A percentile compares a stretch with the other conserved stretches of the same genome.
phyloP scores from a whole-genome alignment of 2,888 invertebrate genomes.

The Leptura quadrifasciata region DNA sequence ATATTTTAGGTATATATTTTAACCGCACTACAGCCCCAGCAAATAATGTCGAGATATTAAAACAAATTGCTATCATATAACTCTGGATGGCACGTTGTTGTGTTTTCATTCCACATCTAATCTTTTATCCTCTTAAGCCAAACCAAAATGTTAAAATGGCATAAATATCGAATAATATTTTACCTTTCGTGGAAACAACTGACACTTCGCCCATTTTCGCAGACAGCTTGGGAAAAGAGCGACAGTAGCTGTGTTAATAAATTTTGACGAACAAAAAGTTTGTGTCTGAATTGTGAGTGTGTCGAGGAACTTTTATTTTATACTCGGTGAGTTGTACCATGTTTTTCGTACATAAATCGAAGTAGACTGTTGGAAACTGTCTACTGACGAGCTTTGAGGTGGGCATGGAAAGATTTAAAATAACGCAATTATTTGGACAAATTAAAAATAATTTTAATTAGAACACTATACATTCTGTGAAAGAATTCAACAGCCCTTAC shows the following conservation, averaged over 20 bases:
- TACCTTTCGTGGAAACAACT: conserved; percentile 5
- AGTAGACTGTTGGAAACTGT: background rate
- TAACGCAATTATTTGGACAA: background rate
- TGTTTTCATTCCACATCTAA: too few relatives aligned
- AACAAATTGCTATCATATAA: background rate
- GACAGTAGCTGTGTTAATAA: conserved; percentile 20
- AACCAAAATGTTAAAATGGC: conserved; percentile 6
- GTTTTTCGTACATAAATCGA: conserved; percentile 13
- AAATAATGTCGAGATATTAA: background rate
- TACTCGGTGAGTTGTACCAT: background rate
- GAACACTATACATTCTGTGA: background rate
- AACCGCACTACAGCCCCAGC: background rate
- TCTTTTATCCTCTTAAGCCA: conserved; percentile 5
- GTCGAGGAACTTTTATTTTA: conserved; percentile 17
- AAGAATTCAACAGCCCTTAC: background rate
- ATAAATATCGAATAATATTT: conserved; percentile 20
- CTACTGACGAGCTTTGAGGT: background rate
- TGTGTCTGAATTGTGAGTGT: conserved; percentile 13
- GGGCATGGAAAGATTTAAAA: background rate
- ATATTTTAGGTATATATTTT: too few relatives aligned
- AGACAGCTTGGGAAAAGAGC: background rate
- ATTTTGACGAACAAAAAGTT: conserved; percentile 30
- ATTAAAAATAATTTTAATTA: background rate
- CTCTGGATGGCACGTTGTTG: too few relatives aligned
- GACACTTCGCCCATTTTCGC: conserved; percentile 15